phyloP scores from a whole-genome alignment of 2,888 invertebrate genomes.

The Drosophila helvetica region DNA sequence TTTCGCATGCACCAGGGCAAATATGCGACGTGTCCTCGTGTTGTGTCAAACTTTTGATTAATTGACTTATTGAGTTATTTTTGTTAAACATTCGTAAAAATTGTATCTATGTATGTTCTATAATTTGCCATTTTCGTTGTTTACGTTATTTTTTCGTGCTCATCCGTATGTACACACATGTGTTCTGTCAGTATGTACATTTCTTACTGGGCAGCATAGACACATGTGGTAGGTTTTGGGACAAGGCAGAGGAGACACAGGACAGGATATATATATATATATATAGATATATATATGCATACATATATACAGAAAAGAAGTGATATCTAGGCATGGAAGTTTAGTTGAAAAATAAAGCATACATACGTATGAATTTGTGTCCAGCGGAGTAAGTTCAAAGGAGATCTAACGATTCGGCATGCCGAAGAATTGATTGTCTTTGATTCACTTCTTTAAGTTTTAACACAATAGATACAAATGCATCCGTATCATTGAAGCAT shows the following conservation, averaged over 20 bases:
- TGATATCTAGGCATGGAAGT: conserved; percentile 24
- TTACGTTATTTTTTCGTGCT: neutral
- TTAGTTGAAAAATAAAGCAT: conserved; percentile 27
- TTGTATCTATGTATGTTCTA: neutral
- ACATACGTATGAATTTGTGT: conserved; percentile 13
- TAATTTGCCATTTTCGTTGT: neutral
- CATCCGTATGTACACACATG: neutral
- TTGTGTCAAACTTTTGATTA: neutral
- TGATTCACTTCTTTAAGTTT: neutral
- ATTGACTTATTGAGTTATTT: neutral
- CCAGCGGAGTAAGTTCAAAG: neutral
- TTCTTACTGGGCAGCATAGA: neutral
- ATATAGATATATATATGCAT: neutral
- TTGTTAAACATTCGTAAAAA: neutral
- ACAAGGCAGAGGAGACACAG: neutral
- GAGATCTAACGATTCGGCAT: conserved; percentile 7
- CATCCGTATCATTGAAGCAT: too few species aligned
- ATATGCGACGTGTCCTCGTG: neutral
- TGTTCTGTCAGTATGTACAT: neutral
- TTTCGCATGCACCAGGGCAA: too few species aligned
- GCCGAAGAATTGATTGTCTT: conserved; percentile 11
- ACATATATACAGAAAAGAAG: neutral
- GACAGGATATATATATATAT: neutral
- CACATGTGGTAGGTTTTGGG: neutral
- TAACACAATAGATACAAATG: neutral